Base-by-base conservation (phyloP, 2,113 vertebrate species). In the Lichenostomus cassidix region DNA sequence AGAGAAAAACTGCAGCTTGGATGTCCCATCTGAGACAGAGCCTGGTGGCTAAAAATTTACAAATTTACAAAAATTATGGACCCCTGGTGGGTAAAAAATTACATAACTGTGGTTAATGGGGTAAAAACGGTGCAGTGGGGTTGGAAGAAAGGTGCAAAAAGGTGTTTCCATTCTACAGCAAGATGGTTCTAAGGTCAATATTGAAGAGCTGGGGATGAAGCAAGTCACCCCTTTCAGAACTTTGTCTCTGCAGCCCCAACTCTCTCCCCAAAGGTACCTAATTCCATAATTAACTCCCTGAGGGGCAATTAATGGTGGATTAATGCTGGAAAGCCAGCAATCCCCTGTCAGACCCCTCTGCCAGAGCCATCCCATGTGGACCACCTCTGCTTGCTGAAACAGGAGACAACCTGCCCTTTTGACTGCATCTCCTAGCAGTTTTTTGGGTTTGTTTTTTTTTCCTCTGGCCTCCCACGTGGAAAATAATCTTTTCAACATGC, bases 21-120 rank as follows among this genome's bases (percentile, higher is more conserved):
- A 4, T 2, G 3, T 44, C 27, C 44, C 11, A 8, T 16, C 33
- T 15, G 58, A 16, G 58, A 5, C 27, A 21, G n/a, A 31, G 44
- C 9, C 23, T 29, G n/a, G 37, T 39, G 37, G 37, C 37, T 39
- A 39, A 39, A 39, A 39, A 39, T 39, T 39, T 39, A 39, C 37
- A 39, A 39, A 39, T 39, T 9, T 39, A 39, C 37, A 39, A 39
- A 39, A 39, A 39, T 39, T 39, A 39, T 39, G 37, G 37, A 62
- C 47, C 10, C 39, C 47, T 56, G 65, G 53, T 4, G n/a, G 37
- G 17, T 37, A 1, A 15, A 62, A 29, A 7, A 56, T 42, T 5
- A 4, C 5, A 0, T 50, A 24, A 0, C 1, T 35, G 7, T 19
- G 58, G 46, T 41, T 29, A 41, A 11, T 18, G 33, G 52, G 25